phyloP scores from a whole-genome alignment of 2,888 invertebrate species.

The Eupelmus urozonus region DNA sequence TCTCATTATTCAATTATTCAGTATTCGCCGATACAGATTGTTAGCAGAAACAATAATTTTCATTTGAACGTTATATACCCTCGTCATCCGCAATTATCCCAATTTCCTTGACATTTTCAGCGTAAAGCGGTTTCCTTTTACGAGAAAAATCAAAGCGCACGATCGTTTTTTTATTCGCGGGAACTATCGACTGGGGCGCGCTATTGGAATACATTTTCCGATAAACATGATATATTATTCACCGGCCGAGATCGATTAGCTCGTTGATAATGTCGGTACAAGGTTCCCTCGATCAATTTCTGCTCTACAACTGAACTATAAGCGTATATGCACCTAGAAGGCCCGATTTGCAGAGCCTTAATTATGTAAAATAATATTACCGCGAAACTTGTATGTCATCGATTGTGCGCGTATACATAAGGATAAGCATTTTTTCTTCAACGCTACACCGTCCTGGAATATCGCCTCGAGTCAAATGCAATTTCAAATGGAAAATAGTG shows the following conservation, averaged over 20 bases:
- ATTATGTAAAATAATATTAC: not conserved
- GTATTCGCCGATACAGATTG: too few species aligned
- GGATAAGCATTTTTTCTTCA: too few species aligned
- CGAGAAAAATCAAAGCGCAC: not conserved
- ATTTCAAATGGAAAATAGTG: not conserved
- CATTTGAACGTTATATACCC: too few species aligned
- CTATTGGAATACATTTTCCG: not conserved
- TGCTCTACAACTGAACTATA: not conserved
- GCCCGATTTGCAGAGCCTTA: not conserved
- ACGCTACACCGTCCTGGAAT: not conserved
- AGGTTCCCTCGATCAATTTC: conserved; percentile 25
- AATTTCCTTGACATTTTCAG: not conserved
- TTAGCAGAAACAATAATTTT: too few species aligned
- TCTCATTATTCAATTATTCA: too few species aligned
- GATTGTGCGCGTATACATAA: too few species aligned
- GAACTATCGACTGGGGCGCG: not conserved
- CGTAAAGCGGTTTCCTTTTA: not conserved
- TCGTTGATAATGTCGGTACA: not conserved
- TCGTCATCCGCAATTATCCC: not conserved
- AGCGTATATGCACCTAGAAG: not conserved
- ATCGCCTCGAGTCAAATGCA: not conserved
- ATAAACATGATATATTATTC: conserved; percentile 20
- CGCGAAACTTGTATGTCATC: too few species aligned
- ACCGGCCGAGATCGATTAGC: conserved; percentile 34
- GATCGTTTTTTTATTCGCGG: not conserved